phyloP scores from a whole-genome alignment of 1,140 invertebrate species.

The Calliphora vicina region DNA sequence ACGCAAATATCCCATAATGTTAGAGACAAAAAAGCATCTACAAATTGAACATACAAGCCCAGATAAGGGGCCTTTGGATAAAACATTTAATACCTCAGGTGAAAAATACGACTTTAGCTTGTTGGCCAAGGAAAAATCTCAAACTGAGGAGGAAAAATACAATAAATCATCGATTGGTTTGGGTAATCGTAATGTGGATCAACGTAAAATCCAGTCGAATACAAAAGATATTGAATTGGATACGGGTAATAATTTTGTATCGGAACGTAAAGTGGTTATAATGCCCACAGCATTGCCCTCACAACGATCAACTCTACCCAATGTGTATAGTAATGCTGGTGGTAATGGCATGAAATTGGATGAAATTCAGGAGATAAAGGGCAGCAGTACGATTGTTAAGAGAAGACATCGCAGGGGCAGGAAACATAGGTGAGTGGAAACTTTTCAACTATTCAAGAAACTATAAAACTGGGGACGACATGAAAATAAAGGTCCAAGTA shows the following conservation, averaged over 20 bases:
- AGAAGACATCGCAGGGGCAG: constrained; percentile 56
- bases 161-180: constrained; percentile 48
- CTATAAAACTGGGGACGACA: neutral
- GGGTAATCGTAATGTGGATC: constrained; percentile 55
- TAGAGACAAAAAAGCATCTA: neutral
- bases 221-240: constrained; percentile 62
- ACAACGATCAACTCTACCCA: constrained; percentile 57
- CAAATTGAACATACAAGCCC: neutral
- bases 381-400: constrained; percentile 50
- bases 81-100: constrained; percentile 17
- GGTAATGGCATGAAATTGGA: constrained; percentile 60
- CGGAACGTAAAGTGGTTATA: constrained; percentile 49
- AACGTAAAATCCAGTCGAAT: constrained; percentile 61
- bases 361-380: constrained; percentile 57
- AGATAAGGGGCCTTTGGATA: neutral
- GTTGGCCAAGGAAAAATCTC: neutral
- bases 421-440: constrained; percentile 50
- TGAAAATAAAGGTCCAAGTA: no score
- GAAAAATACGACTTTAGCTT: constrained; percentile 20
- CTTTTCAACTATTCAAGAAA: neutral
- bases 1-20: neutral
- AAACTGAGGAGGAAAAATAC: constrained; percentile 34
- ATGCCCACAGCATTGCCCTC: constrained; percentile 57
- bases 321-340: constrained; percentile 61
- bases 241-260: constrained; percentile 60